Evolutionary conservation across 2,797 vertebrate species (phyloP).

Genomic region (Rhabdophis nuchalis): DNA sequence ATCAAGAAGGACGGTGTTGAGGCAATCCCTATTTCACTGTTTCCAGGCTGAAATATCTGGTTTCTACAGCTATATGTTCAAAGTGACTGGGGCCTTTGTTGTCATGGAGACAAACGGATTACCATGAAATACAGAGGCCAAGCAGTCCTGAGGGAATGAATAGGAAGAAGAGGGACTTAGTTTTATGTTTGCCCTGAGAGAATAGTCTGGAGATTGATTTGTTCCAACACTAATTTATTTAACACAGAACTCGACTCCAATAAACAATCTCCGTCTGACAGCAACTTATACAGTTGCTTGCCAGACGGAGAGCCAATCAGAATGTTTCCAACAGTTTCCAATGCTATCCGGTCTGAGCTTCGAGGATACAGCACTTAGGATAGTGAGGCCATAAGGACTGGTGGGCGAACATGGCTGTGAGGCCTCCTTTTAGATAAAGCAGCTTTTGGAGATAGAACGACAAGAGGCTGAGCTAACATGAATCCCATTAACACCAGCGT

Average conservation of each 20-base stretch:
- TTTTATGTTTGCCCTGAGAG: no score
- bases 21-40: background rate
- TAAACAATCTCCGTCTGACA: no score
- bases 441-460: background rate
- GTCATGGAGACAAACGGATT: background rate
- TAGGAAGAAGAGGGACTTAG: background rate
- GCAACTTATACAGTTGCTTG: no score
- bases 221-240: no score
- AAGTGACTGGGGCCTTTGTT: background rate
- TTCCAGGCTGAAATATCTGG: background rate
- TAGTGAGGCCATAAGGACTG: background rate
- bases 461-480: background rate
- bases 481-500: background rate
- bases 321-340: no score
- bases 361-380: no score
- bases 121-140: background rate
- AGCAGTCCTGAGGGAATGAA: background rate
- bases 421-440: background rate
- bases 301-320: no score
- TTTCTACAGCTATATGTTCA: background rate
- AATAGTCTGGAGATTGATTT: no score
- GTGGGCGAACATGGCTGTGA: background rate
- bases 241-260: no score
- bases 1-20: background rate
- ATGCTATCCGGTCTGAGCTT: no score